These are phyloP conservation scores for Neocrepidodera transversa DNA, from an alignment of 2,888 invertebrate species.

Conservation along the genomic window DNA sequence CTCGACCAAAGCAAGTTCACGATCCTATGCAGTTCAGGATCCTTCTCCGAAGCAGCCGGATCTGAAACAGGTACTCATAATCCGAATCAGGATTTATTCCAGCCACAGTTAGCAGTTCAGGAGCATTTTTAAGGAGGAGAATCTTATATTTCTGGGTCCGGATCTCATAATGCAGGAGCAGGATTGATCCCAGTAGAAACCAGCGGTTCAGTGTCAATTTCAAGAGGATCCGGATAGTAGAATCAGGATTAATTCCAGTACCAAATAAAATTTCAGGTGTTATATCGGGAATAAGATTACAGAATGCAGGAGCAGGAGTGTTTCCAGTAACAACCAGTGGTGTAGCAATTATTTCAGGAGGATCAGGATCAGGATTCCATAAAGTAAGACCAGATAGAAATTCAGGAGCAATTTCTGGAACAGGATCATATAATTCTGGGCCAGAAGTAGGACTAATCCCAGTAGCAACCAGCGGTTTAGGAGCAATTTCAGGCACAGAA, in stretches of 20 bases:
- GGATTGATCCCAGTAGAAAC: background rate
- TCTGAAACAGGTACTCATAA: constrained; percentile 3
- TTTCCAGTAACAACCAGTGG: background rate
- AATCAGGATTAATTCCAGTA: no score
- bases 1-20: constrained; percentile 28
- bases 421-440: no score
- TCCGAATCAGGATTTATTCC: background rate
- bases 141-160: background rate
- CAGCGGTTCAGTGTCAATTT: background rate
- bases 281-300: background rate
- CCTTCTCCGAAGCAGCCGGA: background rate
- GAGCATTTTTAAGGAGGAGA: constrained; percentile 21
- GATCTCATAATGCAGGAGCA: background rate
- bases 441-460: no score
- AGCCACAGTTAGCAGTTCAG: background rate
- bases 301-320: background rate
- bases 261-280: no score
- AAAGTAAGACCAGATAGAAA: constrained; percentile 5
- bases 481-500: no score
- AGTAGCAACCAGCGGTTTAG: no score
- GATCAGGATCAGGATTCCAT: background rate
- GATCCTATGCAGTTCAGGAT: constrained; percentile 16
- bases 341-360: background rate
- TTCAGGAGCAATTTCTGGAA: background rate
- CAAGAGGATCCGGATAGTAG: constrained; percentile 7